Conservation (phyloP, 2,888 invertebrate genomes). For the Hydraecia micacea region DNA sequence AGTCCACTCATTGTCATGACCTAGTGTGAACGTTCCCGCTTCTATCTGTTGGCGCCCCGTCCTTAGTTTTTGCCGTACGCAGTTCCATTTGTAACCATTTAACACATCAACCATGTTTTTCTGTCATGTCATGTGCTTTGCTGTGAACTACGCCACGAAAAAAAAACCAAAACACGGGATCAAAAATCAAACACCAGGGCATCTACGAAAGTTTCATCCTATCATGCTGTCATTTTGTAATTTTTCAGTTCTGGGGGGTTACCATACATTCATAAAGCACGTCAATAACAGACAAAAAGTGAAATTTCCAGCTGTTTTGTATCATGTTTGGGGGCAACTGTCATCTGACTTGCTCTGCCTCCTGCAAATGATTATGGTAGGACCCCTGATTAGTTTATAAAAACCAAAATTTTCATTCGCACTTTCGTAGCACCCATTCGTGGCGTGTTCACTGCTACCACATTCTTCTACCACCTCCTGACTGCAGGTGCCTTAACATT, state of each 20-base stretch:
- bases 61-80: constrained; percentile 58
- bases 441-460: constrained; percentile 58
- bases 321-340: background rate
- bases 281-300: background rate
- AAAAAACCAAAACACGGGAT: background rate
- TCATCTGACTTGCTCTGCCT: background rate
- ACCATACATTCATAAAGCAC: constrained; percentile 8
- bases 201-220: constrained; percentile 49
- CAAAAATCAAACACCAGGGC: background rate
- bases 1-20: constrained; percentile 68
- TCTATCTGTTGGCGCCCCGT: constrained; percentile 57
- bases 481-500: constrained; percentile 73
- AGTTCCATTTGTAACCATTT: constrained; percentile 54
- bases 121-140: constrained; percentile 61
- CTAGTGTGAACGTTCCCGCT: constrained; percentile 64
- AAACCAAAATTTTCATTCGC: constrained; percentile 20
- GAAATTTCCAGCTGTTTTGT: background rate
- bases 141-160: constrained; percentile 54
- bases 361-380: constrained; percentile 17
- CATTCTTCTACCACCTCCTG: constrained; percentile 3
- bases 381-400: background rate
- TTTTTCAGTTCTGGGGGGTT: constrained; percentile 10
- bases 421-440: constrained; percentile 46
- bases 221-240: constrained; percentile 48
- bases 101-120: constrained; percentile 56